phyloP scores from a whole-genome alignment of 1,140 invertebrate species.

The Aphaenogaster floridana region DNA sequence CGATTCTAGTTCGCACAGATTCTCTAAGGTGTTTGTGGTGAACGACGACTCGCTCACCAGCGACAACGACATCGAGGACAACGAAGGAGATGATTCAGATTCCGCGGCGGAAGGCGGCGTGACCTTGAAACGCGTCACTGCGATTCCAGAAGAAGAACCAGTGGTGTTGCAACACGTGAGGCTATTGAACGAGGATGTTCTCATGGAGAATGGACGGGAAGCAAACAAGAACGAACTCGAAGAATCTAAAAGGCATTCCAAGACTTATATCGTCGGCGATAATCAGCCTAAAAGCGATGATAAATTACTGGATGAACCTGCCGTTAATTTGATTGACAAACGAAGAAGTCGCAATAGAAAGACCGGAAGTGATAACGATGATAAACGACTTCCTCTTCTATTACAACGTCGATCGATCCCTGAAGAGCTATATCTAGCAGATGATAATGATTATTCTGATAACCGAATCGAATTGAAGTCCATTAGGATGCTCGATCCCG shows the following conservation, averaged over 20 bases:
- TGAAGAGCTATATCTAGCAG: slow-evolving; percentile 82
- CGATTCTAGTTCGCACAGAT: slow-evolving; percentile 89
- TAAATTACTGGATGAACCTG: slow-evolving; percentile 26
- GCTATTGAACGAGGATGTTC: slow-evolving; percentile 78
- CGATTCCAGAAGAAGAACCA: slow-evolving; percentile 78
- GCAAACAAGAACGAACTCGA: background rate
- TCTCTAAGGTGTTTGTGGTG: slow-evolving; percentile 92
- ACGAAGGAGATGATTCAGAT: slow-evolving; percentile 84
- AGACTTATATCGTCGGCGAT: background rate
- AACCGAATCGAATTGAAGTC: slow-evolving; percentile 82
- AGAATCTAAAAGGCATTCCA: background rate
- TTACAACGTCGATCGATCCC: slow-evolving; percentile 60
- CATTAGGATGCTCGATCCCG: slow-evolving; percentile 82
- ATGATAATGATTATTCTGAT: slow-evolving; percentile 79
- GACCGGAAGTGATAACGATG: background rate
- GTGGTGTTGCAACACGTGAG: slow-evolving; percentile 81
- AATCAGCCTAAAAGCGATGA: background rate
- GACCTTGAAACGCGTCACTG: slow-evolving; percentile 76
- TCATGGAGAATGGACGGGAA: slow-evolving; percentile 30
- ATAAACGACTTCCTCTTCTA: slow-evolving; percentile 48
- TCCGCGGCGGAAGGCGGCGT: slow-evolving; percentile 76
- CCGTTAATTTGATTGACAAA: slow-evolving; percentile 39
- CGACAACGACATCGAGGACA: slow-evolving; percentile 87
- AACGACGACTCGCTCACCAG: slow-evolving; percentile 90
- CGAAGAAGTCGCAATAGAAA: slow-evolving; percentile 50